A percentile compares a stretch with the other conserved stretches of the same genome.
phyloP scores from a whole-genome alignment of 2,888 invertebrate genomes.

The Teleogryllus oceanicus region DNA sequence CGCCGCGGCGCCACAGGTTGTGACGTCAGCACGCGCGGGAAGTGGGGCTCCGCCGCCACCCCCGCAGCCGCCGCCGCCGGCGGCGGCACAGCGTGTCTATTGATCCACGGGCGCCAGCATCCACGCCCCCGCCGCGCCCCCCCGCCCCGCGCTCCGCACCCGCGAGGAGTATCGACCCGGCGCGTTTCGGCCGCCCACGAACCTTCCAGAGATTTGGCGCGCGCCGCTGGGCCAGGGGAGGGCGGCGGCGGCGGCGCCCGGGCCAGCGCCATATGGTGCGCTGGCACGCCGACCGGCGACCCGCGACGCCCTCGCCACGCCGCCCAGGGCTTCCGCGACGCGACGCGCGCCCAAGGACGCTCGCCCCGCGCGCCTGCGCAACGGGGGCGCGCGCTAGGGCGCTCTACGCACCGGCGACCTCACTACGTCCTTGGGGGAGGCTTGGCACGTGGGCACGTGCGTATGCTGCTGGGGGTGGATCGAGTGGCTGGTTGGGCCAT shows the following conservation, averaged over 20 bases:
- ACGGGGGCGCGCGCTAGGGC: no score
- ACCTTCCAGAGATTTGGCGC: not conserved
- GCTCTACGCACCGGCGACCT: no score
- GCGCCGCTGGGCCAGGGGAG: not conserved
- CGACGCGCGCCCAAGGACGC: not conserved
- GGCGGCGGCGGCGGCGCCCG: not conserved
- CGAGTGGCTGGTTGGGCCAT: no score
- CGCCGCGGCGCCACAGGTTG: slow-evolving; percentile 9
- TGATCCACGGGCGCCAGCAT: not conserved
- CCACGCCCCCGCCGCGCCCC: not conserved
- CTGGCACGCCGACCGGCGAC: not conserved
- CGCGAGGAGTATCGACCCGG: not conserved
- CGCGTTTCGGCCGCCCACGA: slow-evolving; percentile 18
- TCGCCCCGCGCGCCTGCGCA: not conserved
- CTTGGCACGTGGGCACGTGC: no score
- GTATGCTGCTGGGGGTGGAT: no score
- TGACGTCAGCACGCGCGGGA: not conserved
- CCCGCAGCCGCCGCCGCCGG: not conserved
- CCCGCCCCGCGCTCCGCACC: not conserved
- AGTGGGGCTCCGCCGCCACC: not conserved
- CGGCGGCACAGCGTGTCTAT: not conserved
- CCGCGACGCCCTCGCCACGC: not conserved
- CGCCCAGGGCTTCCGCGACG: not conserved
- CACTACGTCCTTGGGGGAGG: no score
- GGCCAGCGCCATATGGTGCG: not conserved